Evolutionary conservation across 2,888 invertebrate genomes (phyloP).

Genomic region (Hypsopygia costalis): DNA sequence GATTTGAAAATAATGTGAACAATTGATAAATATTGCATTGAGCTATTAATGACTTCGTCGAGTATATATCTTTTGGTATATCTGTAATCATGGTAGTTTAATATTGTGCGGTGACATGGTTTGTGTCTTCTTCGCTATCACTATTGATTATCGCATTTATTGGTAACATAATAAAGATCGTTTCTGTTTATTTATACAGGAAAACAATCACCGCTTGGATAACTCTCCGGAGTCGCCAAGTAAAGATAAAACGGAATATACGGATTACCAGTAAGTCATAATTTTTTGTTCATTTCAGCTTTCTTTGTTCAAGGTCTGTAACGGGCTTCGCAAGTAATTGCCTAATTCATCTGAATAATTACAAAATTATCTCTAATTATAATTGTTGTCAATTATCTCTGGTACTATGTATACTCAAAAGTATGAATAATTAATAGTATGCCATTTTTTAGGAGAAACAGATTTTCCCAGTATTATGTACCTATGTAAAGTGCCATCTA

Average conservation of each 20-base stretch:
- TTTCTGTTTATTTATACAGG: neutral
- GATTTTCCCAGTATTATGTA: too few relatives aligned
- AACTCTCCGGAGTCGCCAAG: slow-evolving; percentile 27
- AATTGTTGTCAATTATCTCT: slow-evolving; percentile 8
- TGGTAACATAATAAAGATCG: neutral
- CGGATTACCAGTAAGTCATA: slow-evolving; percentile 60
- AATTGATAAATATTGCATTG: too few relatives aligned
- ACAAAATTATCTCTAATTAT: too few relatives aligned
- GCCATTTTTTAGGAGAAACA: too few relatives aligned
- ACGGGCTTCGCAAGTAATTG: neutral
- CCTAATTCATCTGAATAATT: too few relatives aligned
- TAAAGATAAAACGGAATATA: slow-evolving; percentile 36
- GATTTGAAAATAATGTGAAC: too few relatives aligned
- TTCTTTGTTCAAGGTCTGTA: slow-evolving; percentile 24
- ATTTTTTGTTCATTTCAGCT: slow-evolving; percentile 14
- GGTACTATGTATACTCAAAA: too few relatives aligned
- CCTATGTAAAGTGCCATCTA: too few relatives aligned
- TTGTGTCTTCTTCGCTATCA: neutral
- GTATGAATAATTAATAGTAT: too few relatives aligned
- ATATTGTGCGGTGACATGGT: slow-evolving; percentile 5
- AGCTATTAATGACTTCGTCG: too few relatives aligned
- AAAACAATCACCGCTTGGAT: slow-evolving; percentile 10
- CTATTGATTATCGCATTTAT: neutral
- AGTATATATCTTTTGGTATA: too few relatives aligned
- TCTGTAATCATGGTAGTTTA: too few relatives aligned